Evolutionary conservation across 2,888 invertebrate genomes (phyloP).

Genomic region (Gryllus longicercus): DNA sequence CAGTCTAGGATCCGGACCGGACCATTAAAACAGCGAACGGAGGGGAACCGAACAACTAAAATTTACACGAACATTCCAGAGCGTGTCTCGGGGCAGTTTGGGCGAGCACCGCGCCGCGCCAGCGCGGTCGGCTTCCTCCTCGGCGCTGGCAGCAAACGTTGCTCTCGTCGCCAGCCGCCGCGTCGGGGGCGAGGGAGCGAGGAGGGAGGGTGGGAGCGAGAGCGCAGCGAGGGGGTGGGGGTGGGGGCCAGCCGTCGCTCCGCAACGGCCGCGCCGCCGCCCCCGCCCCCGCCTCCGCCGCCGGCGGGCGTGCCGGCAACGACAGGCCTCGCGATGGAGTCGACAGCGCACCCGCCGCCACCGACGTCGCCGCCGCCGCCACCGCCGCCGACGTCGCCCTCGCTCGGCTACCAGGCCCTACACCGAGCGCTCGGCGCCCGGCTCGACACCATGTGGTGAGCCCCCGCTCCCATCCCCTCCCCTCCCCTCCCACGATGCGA

Average conservation of each 20-base stretch:
- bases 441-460: constrained; percentile 11
- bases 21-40: no score
- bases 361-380: background rate
- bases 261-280: background rate
- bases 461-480: background rate
- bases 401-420: background rate
- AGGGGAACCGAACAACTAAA: no score
- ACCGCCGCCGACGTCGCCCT: background rate
- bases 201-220: background rate
- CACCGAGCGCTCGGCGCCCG: background rate
- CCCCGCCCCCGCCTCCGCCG: background rate
- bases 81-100: no score
- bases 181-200: background rate
- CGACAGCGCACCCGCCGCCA: background rate
- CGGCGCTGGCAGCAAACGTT: background rate
- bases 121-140: background rate
- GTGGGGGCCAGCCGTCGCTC: background rate
- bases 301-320: background rate
- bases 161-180: background rate
- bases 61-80: no score
- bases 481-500: background rate
- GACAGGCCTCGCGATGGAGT: background rate
- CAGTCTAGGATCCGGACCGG: no score
- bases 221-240: background rate
- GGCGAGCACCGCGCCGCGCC: background rate